phyloP scores from a whole-genome alignment of 2,113 vertebrate genomes.

The Corythaeola cristata region DNA sequence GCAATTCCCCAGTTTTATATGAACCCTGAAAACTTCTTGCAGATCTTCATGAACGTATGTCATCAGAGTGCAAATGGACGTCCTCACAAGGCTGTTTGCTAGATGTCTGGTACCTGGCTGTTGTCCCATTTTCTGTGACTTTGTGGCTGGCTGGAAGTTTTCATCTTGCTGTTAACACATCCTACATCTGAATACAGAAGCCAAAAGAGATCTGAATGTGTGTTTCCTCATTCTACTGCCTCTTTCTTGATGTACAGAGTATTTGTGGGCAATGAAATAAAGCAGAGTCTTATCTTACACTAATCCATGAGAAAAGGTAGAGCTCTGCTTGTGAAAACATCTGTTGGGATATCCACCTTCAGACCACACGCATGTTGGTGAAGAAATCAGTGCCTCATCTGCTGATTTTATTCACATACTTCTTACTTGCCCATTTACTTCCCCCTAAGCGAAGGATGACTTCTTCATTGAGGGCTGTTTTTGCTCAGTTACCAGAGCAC shows the following conservation, averaged over 20 bases:
- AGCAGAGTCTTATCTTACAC: not conserved
- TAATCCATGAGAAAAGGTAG: not conserved
- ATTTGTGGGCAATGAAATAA: not conserved
- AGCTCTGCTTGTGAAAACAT: not conserved
- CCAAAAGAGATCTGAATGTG: not conserved
- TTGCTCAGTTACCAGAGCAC: slow-evolving; percentile 44
- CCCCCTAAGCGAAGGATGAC: not conserved
- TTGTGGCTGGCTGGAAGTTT: not conserved
- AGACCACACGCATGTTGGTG: not conserved
- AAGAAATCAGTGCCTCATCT: not conserved
- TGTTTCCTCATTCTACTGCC: not conserved
- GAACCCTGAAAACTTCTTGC: not conserved
- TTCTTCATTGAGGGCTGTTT: slow-evolving; percentile 15
- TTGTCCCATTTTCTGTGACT: not conserved
- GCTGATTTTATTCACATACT: not conserved
- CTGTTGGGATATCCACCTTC: not conserved
- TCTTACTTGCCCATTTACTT: not conserved
- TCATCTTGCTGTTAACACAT: not conserved
- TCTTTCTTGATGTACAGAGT: not conserved
- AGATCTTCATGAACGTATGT: not conserved
- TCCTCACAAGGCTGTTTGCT: not conserved
- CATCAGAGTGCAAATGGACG: not conserved
- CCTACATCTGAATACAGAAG: not conserved
- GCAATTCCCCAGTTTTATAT: not conserved
- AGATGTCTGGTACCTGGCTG: not conserved